phyloP scores from a whole-genome alignment of 2,888 invertebrate genomes.

The Belgica antarctica region DNA sequence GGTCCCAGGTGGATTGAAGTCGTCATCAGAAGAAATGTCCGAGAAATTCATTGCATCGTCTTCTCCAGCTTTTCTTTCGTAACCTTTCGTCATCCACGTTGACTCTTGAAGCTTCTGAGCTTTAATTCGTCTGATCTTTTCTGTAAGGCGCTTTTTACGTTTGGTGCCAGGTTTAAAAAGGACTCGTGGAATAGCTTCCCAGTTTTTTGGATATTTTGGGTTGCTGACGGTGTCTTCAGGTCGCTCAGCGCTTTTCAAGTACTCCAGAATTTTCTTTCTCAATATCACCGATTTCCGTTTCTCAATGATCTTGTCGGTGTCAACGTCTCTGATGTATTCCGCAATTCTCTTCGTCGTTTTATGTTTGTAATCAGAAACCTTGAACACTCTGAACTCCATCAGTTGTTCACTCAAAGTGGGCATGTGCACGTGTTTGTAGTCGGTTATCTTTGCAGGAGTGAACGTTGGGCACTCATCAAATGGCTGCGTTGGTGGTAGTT shows the following conservation, averaged over 20 bases:
- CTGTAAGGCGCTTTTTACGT: slow-evolving; percentile 41
- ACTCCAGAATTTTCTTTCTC: slow-evolving; percentile 34
- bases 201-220: slow-evolving; percentile 43
- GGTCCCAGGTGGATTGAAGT: background rate
- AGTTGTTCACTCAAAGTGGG: slow-evolving; percentile 49
- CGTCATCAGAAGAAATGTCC: slow-evolving; percentile 47
- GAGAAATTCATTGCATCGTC: slow-evolving; percentile 52
- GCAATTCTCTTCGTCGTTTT: background rate
- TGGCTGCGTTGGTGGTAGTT: background rate
- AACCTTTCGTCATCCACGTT: slow-evolving; percentile 51
- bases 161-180: slow-evolving; percentile 17
- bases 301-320: slow-evolving; percentile 69
- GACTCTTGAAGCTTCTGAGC: slow-evolving; percentile 2
- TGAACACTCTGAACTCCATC: slow-evolving; percentile 48
- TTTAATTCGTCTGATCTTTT: slow-evolving; percentile 42
- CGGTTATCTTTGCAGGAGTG: slow-evolving; percentile 22
- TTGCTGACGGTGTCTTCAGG: slow-evolving; percentile 42
- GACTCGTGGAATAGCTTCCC: slow-evolving; percentile 21
- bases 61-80: slow-evolving; percentile 47
- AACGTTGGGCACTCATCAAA: background rate
- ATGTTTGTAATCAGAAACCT: slow-evolving; percentile 40
- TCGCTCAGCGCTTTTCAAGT: slow-evolving; percentile 33
- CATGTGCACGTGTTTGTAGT: slow-evolving; percentile 32
- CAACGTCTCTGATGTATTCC: background rate
- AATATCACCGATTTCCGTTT: slow-evolving; percentile 56